Percentiles rank a stretch among this genome's conserved stretches.
Evolutionary conservation across 2,888 invertebrate genomes (phyloP).

Genomic region (Tipula confusa): DNA sequence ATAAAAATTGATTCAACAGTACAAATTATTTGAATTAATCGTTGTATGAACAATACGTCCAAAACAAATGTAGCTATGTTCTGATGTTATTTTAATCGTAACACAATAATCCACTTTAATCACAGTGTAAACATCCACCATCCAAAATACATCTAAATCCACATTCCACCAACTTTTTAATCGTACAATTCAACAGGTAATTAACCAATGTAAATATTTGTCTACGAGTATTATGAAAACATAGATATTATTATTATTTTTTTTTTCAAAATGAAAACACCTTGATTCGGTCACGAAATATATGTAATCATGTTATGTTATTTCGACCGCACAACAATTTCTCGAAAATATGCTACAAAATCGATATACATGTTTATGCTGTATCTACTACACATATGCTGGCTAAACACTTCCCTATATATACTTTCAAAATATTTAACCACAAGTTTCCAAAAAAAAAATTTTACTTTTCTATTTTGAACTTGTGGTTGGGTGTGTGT

Average conservation of each 20-base stretch:
- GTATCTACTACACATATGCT: too few species aligned
- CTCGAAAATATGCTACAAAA: not conserved
- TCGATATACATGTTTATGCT: not conserved
- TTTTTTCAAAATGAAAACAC: not conserved
- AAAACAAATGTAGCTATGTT: too few species aligned
- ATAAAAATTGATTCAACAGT: too few species aligned
- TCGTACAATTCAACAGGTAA: not conserved
- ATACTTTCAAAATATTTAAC: not conserved
- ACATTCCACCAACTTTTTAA: not conserved
- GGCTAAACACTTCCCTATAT: not conserved
- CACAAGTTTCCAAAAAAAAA: not conserved
- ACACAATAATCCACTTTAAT: not conserved
- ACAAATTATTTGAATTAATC: too few species aligned
- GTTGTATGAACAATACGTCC: too few species aligned
- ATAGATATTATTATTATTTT: too few species aligned
- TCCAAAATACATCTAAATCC: not conserved
- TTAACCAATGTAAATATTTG: not conserved
- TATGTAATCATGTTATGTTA: not conserved
- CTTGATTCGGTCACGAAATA: not conserved
- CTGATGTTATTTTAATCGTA: too few species aligned
- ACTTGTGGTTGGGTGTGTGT: too few species aligned
- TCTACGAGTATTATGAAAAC: not conserved
- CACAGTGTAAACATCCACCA: too few species aligned
- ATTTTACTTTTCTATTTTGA: not conserved
- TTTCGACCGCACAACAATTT: not conserved